Evolutionary conservation across 1,140 invertebrate species (phyloP).

Genomic region (Spodoptera litura): DNA sequence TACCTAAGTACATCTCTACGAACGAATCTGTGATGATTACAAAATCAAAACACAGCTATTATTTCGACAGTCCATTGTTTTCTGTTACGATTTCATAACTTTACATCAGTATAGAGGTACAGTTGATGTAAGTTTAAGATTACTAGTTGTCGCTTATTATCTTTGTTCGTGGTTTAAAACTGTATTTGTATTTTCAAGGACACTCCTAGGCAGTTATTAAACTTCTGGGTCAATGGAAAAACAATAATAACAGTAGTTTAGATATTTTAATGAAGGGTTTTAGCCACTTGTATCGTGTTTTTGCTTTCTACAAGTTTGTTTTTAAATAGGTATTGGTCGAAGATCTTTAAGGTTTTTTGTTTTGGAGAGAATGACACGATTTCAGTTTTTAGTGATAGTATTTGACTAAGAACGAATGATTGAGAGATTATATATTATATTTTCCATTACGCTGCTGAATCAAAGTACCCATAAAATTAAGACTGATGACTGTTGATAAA

Average conservation of each 20-base stretch:
- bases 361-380: neutral
- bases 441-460: no score
- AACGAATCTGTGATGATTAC: slow-evolving; percentile 30
- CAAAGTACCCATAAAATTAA: no score
- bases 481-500: no score
- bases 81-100: slow-evolving; percentile 47
- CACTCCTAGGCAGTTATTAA: slow-evolving; percentile 35
- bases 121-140: slow-evolving; percentile 40
- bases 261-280: slow-evolving; percentile 38
- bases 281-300: slow-evolving; percentile 13
- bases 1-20: slow-evolving; percentile 1
- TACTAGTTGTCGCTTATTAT: slow-evolving; percentile 49
- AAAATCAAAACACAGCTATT: slow-evolving; percentile 36
- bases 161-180: slow-evolving; percentile 3
- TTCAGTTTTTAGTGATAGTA: neutral
- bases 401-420: no score
- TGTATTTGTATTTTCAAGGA: slow-evolving; percentile 39
- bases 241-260: slow-evolving; percentile 27
- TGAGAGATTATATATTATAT: no score
- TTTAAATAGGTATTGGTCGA: neutral
- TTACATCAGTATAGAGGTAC: slow-evolving; percentile 14
- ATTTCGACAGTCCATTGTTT: slow-evolving; percentile 49
- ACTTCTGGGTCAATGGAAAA: slow-evolving; percentile 31
- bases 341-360: neutral
- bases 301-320: slow-evolving; percentile 11